These are phyloP conservation scores for Tauraco hartlaubi DNA, from an alignment of 2,797 vertebrate genomes.

Conservation along the genomic window DNA sequence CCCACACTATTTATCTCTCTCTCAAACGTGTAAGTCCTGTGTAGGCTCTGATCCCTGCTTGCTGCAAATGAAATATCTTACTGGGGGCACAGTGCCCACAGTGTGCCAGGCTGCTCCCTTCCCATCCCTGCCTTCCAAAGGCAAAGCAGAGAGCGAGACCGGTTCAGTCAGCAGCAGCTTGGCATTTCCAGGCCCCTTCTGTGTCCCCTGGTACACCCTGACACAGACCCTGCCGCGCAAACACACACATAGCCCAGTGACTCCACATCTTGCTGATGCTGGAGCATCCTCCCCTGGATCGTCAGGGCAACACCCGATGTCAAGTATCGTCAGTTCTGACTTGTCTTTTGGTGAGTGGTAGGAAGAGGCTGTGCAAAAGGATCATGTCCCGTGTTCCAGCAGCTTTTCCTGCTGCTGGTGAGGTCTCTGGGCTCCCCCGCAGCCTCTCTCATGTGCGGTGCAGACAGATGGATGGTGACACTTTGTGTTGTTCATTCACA, in stretches of 20 bases:
- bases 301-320: fast-evolving
- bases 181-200: not conserved
- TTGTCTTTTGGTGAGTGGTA: not conserved
- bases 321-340: not conserved
- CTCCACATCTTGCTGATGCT: not conserved
- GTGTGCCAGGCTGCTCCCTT: not conserved
- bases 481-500: not conserved
- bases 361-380: not conserved
- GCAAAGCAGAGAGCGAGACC: not conserved
- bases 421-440: not conserved
- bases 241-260: not conserved
- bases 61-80: not conserved
- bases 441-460: not conserved
- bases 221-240: not conserved
- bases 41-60: not conserved
- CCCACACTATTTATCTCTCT: not conserved
- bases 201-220: not conserved
- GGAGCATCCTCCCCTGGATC: not conserved
- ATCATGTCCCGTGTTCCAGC: not conserved
- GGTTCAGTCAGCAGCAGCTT: not conserved
- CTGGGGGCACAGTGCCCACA: fast-evolving
- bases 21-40: not conserved
- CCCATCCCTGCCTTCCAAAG: not conserved
- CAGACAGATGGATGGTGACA: not conserved
- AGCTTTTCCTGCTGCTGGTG: not conserved